phyloP scores from a whole-genome alignment of 2,113 vertebrate species.

The Hyaena hyaena region DNA sequence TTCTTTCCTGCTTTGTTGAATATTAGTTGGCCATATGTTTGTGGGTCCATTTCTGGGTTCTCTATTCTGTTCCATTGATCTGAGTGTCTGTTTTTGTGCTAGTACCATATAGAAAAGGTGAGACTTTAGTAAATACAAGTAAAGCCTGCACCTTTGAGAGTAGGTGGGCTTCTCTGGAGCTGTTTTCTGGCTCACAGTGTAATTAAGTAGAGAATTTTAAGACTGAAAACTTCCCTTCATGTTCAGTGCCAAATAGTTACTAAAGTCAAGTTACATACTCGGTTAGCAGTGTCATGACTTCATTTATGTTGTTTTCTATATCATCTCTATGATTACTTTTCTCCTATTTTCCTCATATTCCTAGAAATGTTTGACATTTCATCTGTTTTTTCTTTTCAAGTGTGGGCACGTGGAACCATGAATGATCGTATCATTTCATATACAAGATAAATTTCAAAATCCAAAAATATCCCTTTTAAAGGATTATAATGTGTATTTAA shows the following conservation, averaged over 20 bases:
- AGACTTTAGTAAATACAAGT: not conserved
- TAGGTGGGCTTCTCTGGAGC: not conserved
- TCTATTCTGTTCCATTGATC: no score
- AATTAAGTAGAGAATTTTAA: constrained; percentile 19
- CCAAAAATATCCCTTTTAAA: not conserved
- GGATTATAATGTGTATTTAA: not conserved
- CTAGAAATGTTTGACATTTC: constrained; percentile 43
- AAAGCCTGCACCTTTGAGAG: not conserved
- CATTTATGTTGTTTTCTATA: not conserved
- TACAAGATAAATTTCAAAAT: constrained; percentile 37
- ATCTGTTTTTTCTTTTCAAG: constrained; percentile 37
- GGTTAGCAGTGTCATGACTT: not conserved
- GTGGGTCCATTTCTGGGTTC: no score
- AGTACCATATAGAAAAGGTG: not conserved
- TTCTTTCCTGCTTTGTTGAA: no score
- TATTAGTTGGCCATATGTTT: no score
- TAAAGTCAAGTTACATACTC: not conserved
- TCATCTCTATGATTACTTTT: not conserved
- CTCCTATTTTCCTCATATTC: not conserved
- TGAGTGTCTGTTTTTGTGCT: no score
- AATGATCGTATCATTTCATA: not conserved
- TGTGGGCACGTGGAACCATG: not conserved
- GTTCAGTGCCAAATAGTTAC: not conserved
- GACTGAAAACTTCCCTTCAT: not conserved
- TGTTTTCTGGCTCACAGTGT: not conserved